These are phyloP conservation scores for Pelosia muscerda DNA, from an alignment of 2,888 invertebrate genomes.

Conservation along the genomic window DNA sequence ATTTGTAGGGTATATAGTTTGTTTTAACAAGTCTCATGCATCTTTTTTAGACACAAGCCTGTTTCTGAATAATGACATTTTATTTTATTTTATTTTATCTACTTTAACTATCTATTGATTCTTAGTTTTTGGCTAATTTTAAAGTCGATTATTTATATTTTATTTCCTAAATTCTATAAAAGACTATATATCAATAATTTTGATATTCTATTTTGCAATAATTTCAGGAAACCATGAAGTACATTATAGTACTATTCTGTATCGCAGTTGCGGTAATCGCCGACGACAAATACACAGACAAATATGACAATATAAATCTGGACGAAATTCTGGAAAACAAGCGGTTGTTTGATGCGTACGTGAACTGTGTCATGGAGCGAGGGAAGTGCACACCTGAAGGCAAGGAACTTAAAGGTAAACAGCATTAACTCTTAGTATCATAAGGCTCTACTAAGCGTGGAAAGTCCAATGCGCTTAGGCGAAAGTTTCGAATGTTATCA, in stretches of 20 bases:
- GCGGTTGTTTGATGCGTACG: conserved; percentile 88
- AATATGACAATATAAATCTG: conserved; percentile 90
- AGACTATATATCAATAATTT: no score
- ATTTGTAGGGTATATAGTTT: neutral
- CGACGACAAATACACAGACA: conserved; percentile 86
- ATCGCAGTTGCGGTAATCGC: conserved; percentile 57
- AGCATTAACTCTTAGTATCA: neutral
- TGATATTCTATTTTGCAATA: no score
- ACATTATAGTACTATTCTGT: conserved; percentile 57
- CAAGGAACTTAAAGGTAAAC: conserved; percentile 89
- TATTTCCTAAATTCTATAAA: no score
- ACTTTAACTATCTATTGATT: neutral
- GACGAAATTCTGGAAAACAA: conserved; percentile 89
- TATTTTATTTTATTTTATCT: neutral
- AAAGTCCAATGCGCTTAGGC: no score
- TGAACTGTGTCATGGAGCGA: conserved; percentile 88
- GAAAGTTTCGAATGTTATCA: no score
- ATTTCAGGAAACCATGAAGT: conserved; percentile 62
- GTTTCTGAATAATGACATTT: neutral
- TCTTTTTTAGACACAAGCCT: neutral
- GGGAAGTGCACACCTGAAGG: conserved; percentile 90
- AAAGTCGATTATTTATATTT: neutral
- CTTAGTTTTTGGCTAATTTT: neutral
- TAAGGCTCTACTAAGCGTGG: no score
- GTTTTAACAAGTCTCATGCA: no score